Percentiles rank a stretch among this genome's conserved stretches.
phyloP scores from a whole-genome alignment of 2,113 vertebrate species.

The Abramis brama region DNA sequence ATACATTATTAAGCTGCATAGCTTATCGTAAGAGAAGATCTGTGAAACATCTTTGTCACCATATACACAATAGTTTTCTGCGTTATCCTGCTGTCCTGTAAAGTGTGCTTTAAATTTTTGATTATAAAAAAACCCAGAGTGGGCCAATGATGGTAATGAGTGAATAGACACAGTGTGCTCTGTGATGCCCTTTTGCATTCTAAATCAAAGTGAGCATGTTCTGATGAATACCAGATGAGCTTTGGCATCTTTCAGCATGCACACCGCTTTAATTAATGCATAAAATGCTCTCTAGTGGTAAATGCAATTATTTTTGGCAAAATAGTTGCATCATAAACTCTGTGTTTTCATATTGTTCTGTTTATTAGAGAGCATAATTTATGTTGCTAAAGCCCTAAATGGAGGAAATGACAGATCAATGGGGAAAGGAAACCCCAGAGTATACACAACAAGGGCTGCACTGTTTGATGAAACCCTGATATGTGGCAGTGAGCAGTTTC shows the following conservation, averaged over 20 bases:
- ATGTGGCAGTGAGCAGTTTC: conserved; percentile 6
- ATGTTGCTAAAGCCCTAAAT: conserved; percentile 33
- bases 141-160: conserved; percentile 37
- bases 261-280: conserved; percentile 30
- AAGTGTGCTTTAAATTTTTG: not conserved
- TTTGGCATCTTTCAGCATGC: conserved; percentile 43
- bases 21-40: not conserved
- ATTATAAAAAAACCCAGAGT: conserved; percentile 9
- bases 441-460: conserved; percentile 29
- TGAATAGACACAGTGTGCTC: conserved; percentile 46
- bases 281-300: conserved; percentile 50
- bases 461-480: conserved; percentile 33
- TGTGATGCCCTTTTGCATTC: conserved; percentile 50
- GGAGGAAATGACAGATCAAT: conserved; percentile 27
- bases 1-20: not conserved
- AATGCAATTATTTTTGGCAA: conserved; percentile 32
- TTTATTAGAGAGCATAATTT: conserved; percentile 44
- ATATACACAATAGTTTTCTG: not conserved
- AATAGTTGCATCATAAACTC: conserved; percentile 37
- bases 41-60: not conserved
- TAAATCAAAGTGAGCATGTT: conserved; percentile 30
- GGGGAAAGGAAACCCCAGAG: conserved; percentile 24
- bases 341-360: conserved; percentile 30
- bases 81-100: not conserved
- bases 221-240: conserved; percentile 52